Conservation (phyloP, 2,113 vertebrate species). For the Urocynchramus pylzowi region DNA sequence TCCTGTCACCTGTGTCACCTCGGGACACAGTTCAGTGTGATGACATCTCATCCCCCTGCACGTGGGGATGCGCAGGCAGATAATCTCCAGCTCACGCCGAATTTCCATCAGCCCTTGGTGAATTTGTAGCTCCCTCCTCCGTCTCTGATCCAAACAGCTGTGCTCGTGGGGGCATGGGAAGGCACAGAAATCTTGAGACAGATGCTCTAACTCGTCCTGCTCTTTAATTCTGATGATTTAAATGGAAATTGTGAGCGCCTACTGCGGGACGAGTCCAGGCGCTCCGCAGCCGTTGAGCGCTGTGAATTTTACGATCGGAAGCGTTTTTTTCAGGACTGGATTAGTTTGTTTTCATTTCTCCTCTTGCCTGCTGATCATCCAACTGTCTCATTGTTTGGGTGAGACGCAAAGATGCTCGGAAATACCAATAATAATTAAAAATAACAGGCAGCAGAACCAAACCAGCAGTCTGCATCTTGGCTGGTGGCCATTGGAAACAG, state of each 20-base stretch:
- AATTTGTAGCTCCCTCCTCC: background rate
- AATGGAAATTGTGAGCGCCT: background rate
- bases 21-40: rapidly evolving
- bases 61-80: rapidly evolving
- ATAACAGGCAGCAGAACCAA: background rate
- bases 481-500: background rate
- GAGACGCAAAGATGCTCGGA: background rate
- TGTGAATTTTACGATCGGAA: background rate
- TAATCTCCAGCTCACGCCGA: background rate
- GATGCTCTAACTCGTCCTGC: background rate
- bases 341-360: slow-evolving; percentile 5
- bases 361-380: slow-evolving; percentile 8
- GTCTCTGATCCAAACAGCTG: background rate
- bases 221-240: slow-evolving; percentile 27
- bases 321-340: background rate
- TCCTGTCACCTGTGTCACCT: rapidly evolving
- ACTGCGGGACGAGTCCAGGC: background rate
- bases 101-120: background rate
- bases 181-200: background rate
- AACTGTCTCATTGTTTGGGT: slow-evolving; percentile 27
- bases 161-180: background rate
- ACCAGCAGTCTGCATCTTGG: background rate
- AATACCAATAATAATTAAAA: background rate
- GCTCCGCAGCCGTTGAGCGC: background rate
- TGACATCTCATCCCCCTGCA: rapidly evolving